Evolutionary conservation across 2,113 vertebrate species (phyloP), one percentile per base, ranked within the genome.

Genomic region (Pterocles burchelli): DNA sequence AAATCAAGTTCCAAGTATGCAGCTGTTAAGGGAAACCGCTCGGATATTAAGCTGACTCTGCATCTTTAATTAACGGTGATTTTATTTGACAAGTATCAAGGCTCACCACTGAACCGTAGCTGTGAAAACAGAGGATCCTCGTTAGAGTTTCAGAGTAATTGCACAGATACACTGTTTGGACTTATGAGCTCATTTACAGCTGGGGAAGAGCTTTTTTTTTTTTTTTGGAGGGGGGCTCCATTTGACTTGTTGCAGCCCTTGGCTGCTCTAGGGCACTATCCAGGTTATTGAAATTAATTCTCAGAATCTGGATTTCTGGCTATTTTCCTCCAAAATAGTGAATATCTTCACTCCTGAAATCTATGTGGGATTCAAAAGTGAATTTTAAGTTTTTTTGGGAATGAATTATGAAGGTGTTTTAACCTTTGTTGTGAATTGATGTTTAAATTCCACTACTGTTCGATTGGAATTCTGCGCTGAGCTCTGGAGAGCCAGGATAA

Each of bases 401-500:
- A 17, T 65, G 65, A 92, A 52, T 81, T 86, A 65, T 38, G 83
- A 89, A 87, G 61, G 70, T 49, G 5, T 90, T 87, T 86, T 61
- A 92, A 75, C 81, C 80, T 68, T 71, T 11, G 62, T 19, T 61
- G 77, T 61, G 88, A 93, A 78, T 80, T 25, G 38, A 8, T 65
- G 73, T 74, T 75, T 94, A 67, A 96, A 95, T 94, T 93, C 92
- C 88, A 82, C 92, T 79, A 70, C 76, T 93, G 88, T 87, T 93
- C 90, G 17, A 13, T 17, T 55, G 93, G 93, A 96, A 90, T 93
- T 96, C 96, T 95, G 90, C 90, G 38, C 38, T 6, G 62, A 95
- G 95, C 88, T 91, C 93, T 85, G 33, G 82, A 96, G 96, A 91
- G 89, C 80, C 61, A 36, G 93, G 82, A 67, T 93, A 97, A 97